Conservation (phyloP, 2,113 vertebrate genomes). For the Opisthocomus hoazin region DNA sequence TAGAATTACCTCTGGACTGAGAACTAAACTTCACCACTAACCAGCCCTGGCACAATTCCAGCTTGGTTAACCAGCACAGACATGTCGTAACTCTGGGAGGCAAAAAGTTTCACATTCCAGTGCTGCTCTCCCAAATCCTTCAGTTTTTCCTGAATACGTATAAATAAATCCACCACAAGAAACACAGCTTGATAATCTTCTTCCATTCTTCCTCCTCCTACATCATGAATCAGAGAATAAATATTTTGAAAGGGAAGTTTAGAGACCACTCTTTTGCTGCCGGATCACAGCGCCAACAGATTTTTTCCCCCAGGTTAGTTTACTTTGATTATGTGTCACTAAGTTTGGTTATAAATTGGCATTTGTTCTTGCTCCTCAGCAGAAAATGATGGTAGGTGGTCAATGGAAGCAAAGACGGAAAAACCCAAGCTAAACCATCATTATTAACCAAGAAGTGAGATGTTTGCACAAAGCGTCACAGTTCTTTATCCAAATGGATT, state of each 20-base stretch:
- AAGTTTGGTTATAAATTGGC: neutral
- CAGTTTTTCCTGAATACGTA: neutral
- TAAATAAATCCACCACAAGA: neutral
- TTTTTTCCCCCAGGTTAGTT: rapidly evolving
- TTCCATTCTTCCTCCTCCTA: neutral
- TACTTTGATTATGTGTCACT: neutral
- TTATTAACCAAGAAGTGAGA: neutral
- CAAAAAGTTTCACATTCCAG: neutral
- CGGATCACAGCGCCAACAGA: neutral
- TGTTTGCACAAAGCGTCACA: constrained; percentile 15
- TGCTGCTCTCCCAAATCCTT: neutral
- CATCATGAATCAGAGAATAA: neutral
- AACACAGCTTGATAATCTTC: neutral
- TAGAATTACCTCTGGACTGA: neutral
- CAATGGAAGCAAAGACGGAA: constrained; percentile 20
- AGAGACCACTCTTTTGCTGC: neutral
- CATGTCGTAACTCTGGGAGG: neutral
- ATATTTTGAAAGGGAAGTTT: neutral
- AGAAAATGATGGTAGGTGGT: neutral
- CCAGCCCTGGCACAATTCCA: neutral
- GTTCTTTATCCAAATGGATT: constrained; percentile 48
- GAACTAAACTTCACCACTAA: neutral
- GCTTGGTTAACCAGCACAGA: neutral
- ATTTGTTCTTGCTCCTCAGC: neutral
- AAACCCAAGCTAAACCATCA: neutral